phyloP scores from a whole-genome alignment of 1,140 invertebrate species.

The Tetramorium simillimum region DNA sequence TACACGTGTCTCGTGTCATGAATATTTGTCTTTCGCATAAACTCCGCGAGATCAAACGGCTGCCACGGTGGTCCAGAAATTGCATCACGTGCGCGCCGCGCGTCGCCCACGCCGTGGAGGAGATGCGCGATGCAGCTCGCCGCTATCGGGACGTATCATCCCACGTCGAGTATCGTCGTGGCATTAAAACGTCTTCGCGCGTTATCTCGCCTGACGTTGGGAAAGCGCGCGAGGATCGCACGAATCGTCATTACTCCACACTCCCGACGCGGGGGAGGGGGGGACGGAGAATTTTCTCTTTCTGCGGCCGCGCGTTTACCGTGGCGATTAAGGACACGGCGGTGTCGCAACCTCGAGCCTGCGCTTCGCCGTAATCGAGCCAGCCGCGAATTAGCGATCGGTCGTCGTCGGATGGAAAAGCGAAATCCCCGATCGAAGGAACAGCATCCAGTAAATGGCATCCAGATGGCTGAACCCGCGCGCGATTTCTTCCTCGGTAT shows the following conservation, averaged over 20 bases:
- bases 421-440: not conserved
- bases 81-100: constrained; percentile 29
- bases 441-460: not conserved
- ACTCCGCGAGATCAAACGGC: constrained; percentile 68
- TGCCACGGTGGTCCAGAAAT: constrained; percentile 67
- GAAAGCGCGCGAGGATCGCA: not conserved
- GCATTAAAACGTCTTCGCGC: constrained; percentile 2
- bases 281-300: not conserved
- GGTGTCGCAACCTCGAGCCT: constrained; percentile 13
- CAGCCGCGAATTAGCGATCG: constrained; percentile 8
- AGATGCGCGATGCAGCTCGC: not conserved
- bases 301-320: not conserved
- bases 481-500: not conserved
- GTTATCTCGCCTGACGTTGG: constrained; percentile 4
- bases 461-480: not conserved
- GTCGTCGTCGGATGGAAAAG: not conserved
- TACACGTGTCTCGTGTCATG: constrained; percentile 57
- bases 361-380: not conserved
- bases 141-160: not conserved
- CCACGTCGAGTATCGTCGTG: not conserved
- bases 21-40: constrained; percentile 70
- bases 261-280: not conserved
- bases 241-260: constrained; percentile 1
- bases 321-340: constrained; percentile 27
- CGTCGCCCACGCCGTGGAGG: not conserved